phyloP scores from a whole-genome alignment of 1,140 invertebrate genomes.

The Neotoxoptera formosana region DNA sequence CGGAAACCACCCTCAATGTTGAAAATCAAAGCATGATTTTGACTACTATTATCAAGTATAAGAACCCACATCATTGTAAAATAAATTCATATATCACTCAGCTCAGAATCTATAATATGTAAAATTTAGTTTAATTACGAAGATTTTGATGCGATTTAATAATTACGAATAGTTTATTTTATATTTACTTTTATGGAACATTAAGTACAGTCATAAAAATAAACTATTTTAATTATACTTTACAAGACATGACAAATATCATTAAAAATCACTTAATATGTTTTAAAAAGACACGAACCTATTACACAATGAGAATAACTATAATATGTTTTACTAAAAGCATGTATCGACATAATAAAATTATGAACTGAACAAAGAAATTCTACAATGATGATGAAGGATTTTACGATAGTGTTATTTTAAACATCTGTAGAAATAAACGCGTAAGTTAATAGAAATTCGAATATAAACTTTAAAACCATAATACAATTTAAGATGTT shows the following conservation, averaged over 20 bases:
- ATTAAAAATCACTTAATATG: not conserved
- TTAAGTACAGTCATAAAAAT: too few species aligned
- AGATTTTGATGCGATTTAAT: not conserved
- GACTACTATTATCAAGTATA: too few species aligned
- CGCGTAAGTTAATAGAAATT: too few species aligned
- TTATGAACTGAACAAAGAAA: not conserved
- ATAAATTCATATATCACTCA: too few species aligned
- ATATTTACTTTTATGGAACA: too few species aligned
- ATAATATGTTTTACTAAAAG: not conserved
- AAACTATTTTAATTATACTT: too few species aligned
- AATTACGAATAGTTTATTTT: not conserved
- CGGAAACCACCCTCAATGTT: too few species aligned
- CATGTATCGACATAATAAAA: not conserved
- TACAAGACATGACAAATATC: not conserved
- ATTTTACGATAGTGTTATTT: not conserved
- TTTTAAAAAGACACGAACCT: not conserved
- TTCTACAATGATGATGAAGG: not conserved
- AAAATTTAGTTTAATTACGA: not conserved
- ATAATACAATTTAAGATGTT: not conserved
- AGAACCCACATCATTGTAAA: too few species aligned
- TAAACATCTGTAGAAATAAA: not conserved
- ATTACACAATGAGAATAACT: not conserved
- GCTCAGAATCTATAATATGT: too few species aligned
- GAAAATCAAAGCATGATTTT: too few species aligned
- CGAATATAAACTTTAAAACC: not conserved